Evolutionary conservation across 2,113 vertebrate genomes (phyloP).

Genomic region (Pyrgilauda ruficollis): DNA sequence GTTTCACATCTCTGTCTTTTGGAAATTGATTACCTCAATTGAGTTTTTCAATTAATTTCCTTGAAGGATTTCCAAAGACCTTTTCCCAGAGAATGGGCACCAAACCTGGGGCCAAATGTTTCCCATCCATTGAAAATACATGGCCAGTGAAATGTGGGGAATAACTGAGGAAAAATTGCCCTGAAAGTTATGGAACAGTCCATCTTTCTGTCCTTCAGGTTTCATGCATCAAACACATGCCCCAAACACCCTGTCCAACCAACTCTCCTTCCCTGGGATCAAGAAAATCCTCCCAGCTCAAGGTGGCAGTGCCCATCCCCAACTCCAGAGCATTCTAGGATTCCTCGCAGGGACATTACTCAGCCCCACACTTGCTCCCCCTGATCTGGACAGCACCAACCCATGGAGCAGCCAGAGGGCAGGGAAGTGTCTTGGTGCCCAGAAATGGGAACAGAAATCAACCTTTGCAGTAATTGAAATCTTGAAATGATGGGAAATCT

Average conservation of each 20-base stretch:
- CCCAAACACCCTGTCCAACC: not conserved
- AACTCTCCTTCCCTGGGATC: not conserved
- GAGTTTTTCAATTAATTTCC: not conserved
- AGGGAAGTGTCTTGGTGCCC: not conserved
- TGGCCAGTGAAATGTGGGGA: too few species aligned
- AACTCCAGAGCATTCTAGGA: not conserved
- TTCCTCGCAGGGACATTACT: not conserved
- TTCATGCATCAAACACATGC: not conserved
- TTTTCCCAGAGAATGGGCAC: not conserved
- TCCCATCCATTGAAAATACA: too few species aligned
- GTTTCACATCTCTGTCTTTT: too few species aligned
- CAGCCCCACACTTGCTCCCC: not conserved
- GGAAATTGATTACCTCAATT: not conserved
- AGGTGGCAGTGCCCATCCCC: not conserved
- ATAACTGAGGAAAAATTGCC: not conserved
- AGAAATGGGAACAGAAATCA: too few species aligned
- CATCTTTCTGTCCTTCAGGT: accelerated
- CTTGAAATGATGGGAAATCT: not conserved
- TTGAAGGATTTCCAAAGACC: not conserved
- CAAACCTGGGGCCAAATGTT: not conserved
- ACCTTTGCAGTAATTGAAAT: not conserved
- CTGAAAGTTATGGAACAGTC: too few species aligned
- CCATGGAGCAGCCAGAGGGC: too few species aligned
- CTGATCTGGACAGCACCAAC: too few species aligned
- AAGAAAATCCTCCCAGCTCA: not conserved